A percentile compares a stretch with the other conserved stretches of the same genome.
Conservation (phyloP, 2,797 vertebrate species). For the Falco concolor region DNA sequence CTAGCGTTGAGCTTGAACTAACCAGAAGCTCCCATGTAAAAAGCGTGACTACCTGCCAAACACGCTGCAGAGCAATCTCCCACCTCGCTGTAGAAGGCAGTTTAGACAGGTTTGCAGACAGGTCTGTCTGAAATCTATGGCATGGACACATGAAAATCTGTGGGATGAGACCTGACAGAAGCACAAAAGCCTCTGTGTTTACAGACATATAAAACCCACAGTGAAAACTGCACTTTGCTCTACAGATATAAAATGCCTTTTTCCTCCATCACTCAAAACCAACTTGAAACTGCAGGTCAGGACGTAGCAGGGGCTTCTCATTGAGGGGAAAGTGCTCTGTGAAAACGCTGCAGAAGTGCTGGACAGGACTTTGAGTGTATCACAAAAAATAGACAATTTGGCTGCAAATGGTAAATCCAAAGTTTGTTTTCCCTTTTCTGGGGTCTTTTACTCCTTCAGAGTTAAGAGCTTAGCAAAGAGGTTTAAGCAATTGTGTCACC, state of each 20-base stretch:
- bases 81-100: neutral
- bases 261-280: neutral
- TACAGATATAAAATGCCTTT: neutral
- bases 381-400: neutral
- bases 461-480: neutral
- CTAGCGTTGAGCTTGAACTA: neutral
- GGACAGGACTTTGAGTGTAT: neutral
- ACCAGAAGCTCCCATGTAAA: rapidly evolving
- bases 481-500: neutral
- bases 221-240: neutral
- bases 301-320: neutral
- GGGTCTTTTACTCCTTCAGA: neutral
- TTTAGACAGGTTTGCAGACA: neutral
- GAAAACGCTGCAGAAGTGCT: neutral
- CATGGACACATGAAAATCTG: neutral
- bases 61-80: neutral
- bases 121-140: neutral
- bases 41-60: neutral
- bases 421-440: neutral
- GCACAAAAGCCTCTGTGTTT: neutral
- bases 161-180: neutral
- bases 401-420: neutral
- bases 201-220: neutral
- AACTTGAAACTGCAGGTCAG: neutral
- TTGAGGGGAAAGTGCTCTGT: neutral